These are phyloP conservation scores for Pilophorus perplexus DNA, from an alignment of 2,888 invertebrate genomes.

Conservation along the genomic window DNA sequence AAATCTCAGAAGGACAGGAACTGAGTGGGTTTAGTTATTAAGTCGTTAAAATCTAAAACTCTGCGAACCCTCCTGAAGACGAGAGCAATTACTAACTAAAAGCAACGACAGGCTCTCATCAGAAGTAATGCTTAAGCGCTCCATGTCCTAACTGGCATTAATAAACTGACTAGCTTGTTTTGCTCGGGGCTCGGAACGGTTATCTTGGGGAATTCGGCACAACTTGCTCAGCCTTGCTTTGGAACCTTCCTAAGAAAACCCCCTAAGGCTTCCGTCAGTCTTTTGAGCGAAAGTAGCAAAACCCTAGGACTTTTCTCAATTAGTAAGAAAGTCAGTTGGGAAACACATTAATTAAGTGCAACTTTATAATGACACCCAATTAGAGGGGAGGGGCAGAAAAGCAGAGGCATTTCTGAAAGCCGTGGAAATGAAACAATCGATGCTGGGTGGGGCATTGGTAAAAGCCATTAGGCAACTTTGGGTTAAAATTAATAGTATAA, in stretches of 20 bases:
- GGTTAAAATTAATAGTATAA: constrained; percentile 37
- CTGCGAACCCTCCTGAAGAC: no score
- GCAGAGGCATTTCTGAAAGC: constrained; percentile 27
- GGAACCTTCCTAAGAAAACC: not conserved
- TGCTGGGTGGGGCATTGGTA: constrained; percentile 18
- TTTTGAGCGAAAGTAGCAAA: constrained; percentile 8
- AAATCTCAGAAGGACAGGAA: no score
- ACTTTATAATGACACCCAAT: constrained; percentile 39
- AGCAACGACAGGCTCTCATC: not conserved
- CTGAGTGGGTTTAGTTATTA: no score
- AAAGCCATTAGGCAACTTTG: constrained; percentile 39
- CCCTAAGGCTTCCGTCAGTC: constrained; percentile 5
- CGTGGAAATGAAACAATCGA: constrained; percentile 34
- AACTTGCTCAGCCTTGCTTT: not conserved
- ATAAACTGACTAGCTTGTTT: not conserved
- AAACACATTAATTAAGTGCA: constrained; percentile 32
- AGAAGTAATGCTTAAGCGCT: not conserved
- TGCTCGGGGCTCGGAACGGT: not conserved
- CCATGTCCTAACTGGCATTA: not conserved
- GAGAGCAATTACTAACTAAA: not conserved
- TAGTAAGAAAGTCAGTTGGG: constrained; percentile 36
- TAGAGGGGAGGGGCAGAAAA: constrained; percentile 25
- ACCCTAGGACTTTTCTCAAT: constrained; percentile 32
- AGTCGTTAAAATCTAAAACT: no score
- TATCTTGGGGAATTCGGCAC: constrained; percentile 8